Evolutionary conservation across 2,797 vertebrate genomes (phyloP).

Genomic region (Coccyzus lansbergi): DNA sequence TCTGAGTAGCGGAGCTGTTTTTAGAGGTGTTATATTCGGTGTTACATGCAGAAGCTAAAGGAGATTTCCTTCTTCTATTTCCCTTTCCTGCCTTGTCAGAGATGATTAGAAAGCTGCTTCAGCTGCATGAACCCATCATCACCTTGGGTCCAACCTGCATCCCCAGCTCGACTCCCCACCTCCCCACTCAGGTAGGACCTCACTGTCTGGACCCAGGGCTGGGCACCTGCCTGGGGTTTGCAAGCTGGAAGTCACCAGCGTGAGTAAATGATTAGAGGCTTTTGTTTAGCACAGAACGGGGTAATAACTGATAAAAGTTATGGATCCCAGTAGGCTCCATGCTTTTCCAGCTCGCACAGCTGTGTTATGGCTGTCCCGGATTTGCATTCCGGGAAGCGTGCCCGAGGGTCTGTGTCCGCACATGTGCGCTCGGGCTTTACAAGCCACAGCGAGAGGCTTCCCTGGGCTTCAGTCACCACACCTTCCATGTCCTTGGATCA

Average conservation of each 20-base stretch:
- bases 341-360: constrained; percentile 70
- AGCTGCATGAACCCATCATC: fast-evolving
- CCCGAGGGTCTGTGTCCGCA: constrained; percentile 56
- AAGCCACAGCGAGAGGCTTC: constrained; percentile 57
- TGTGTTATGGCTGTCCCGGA: constrained; percentile 70
- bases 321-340: constrained; percentile 63
- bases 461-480: constrained; percentile 60
- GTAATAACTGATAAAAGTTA: constrained; percentile 73
- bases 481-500: constrained; percentile 67
- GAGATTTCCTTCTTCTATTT: neutral
- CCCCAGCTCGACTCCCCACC: neutral
- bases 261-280: constrained; percentile 61
- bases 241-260: neutral
- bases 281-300: constrained; percentile 67
- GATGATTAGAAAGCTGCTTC: fast-evolving
- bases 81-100: neutral
- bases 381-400: constrained; percentile 71
- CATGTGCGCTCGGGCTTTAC: constrained; percentile 62
- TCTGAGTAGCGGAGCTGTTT: neutral
- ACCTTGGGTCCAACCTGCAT: neutral
- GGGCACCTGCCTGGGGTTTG: constrained; percentile 40
- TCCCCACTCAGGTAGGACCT: fast-evolving
- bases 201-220: fast-evolving
- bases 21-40: neutral
- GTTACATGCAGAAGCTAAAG: neutral